Conservation (phyloP, 2,113 vertebrate genomes). For the Gobius niger region DNA sequence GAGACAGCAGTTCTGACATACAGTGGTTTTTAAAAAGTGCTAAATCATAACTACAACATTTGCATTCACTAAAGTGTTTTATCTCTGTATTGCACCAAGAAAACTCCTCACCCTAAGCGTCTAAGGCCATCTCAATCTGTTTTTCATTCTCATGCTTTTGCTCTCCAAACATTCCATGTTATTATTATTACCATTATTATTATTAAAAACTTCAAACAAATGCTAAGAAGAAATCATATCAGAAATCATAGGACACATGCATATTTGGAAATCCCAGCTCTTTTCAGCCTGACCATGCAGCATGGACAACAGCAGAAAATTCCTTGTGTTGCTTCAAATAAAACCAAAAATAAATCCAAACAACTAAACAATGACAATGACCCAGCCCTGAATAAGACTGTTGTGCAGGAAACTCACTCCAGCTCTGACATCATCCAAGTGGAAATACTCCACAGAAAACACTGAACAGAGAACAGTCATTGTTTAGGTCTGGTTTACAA, state of each 20-base stretch:
- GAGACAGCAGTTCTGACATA: constrained; percentile 28
- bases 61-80: constrained; percentile 33
- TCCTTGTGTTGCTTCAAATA: constrained; percentile 14
- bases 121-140: constrained; percentile 59
- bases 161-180: constrained; percentile 11
- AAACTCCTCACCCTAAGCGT: constrained; percentile 14
- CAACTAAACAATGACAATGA: constrained; percentile 39
- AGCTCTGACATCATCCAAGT: constrained; percentile 34
- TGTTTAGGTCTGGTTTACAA: constrained; percentile 25
- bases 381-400: constrained; percentile 40
- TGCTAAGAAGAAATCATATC: constrained; percentile 11
- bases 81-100: constrained; percentile 40
- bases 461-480: constrained; percentile 28
- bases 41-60: constrained; percentile 41
- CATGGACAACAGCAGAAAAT: constrained; percentile 30
- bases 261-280: constrained; percentile 26
- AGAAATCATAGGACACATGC: constrained; percentile 45
- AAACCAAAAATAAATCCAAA: neutral
- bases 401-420: constrained; percentile 18
- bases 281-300: constrained; percentile 30
- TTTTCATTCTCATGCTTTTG: constrained; percentile 17
- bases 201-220: constrained; percentile 20
- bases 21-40: constrained; percentile 49
- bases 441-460: constrained; percentile 21
- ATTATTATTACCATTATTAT: neutral